Base-by-base conservation (phyloP, 2,888 invertebrate genomes). In the Spodoptera littoralis region DNA sequence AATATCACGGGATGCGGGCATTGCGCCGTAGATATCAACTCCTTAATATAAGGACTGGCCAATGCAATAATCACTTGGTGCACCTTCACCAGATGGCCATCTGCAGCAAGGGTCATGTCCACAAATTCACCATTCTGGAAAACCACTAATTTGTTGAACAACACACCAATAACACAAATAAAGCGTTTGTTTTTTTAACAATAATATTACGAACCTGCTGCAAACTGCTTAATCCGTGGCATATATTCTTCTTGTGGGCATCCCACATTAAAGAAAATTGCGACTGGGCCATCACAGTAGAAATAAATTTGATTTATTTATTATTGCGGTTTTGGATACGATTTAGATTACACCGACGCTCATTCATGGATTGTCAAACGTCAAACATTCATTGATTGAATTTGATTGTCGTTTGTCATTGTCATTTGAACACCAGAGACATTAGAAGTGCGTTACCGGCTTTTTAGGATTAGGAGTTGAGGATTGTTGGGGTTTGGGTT, bases 101-200 rank as follows among this genome's bases (percentile, higher is more conserved):
- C 93, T 1, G 94, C 94, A 11, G 94, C 95, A 42, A 95, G 71
- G 0, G 95, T 95, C 92, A 95, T 91, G 62, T 95, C 95, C 44
- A 95, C 95, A 81, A 95, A 94, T 65, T 94, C 93, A 60, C 90
- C 92, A 83, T 90, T 93, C 95, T 95, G 82, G 55, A 59, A 64
- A 44, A 41, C 12, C 47, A 6, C 41, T 5, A 36, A 12, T 27
- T 44, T 13, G 11, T 52, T 53, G 11, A 49, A 24, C 47, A 30
- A 11, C 27, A 49, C 46, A 12, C 8, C 12, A 11, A 36, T 9
- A 18, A 22, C 3, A 55, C 45, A 44, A 11, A 47, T 24, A 27
- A 18, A 18, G 18, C 18, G 45, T 49, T 36, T 64, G 50, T 65
- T 62, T 62, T 62, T 42, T 50, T 12, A 8, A 44, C n/a, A 13